Conservation (phyloP, 2,113 vertebrate genomes). For the Petroica traversi region DNA sequence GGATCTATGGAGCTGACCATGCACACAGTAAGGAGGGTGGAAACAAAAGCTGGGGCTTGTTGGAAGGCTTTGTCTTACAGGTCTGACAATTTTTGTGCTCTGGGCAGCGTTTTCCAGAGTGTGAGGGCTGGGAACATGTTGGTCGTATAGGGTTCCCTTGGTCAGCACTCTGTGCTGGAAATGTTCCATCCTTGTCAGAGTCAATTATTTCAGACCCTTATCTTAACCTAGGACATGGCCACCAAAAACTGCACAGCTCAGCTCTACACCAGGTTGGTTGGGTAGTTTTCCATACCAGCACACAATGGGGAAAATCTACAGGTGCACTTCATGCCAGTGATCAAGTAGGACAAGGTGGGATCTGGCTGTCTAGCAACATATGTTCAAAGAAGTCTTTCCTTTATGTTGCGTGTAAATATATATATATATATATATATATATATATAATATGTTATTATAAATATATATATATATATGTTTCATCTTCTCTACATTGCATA, state of each 20-base stretch:
- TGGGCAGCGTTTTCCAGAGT: background rate
- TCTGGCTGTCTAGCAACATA: background rate
- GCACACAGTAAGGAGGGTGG: background rate
- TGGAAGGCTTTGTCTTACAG: background rate
- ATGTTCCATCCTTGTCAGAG: background rate
- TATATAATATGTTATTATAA: too few species aligned
- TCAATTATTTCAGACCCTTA: background rate
- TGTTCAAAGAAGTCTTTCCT: background rate
- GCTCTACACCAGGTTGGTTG: background rate
- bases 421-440: rapidly evolving
- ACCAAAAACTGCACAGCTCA: background rate
- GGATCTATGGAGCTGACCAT: background rate
- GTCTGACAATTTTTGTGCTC: background rate
- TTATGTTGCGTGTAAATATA: background rate
- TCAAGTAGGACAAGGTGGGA: background rate
- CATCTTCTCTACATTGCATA: background rate
- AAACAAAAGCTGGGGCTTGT: background rate
- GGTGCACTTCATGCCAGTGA: background rate
- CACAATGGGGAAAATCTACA: background rate
- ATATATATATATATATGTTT: background rate
- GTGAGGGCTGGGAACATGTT: rapidly evolving
- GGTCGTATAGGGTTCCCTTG: too few species aligned
- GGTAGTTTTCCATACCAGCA: background rate
- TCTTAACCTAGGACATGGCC: background rate
- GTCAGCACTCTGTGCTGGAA: background rate